Conservation (phyloP, 2,113 vertebrate species). For the Platichthys flesus region DNA sequence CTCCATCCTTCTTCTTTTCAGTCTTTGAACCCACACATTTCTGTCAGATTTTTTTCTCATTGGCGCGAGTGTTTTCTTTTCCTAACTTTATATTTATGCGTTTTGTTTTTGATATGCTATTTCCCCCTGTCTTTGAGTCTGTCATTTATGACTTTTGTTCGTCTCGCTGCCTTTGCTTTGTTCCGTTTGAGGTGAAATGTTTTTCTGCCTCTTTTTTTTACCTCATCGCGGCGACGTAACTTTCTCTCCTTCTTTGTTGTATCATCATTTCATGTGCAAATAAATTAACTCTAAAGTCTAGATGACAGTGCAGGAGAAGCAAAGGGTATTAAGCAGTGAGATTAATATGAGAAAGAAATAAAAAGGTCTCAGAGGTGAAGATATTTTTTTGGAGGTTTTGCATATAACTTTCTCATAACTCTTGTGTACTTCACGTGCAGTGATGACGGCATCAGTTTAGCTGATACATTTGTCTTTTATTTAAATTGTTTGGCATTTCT, state of each 20-base stretch:
- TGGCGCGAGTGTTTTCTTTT: conserved; percentile 29
- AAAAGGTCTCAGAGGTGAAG: neutral
- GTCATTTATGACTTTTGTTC: conserved; percentile 53
- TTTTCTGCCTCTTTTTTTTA: conserved; percentile 26
- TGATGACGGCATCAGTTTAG: too few relatives aligned
- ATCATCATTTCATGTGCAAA: conserved; percentile 32
- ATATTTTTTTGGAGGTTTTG: neutral
- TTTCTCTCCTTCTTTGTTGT: conserved; percentile 22
- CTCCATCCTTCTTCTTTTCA: neutral
- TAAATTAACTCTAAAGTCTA: conserved; percentile 40
- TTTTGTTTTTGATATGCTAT: conserved; percentile 32
- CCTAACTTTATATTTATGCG: conserved; percentile 37
- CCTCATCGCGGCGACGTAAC: conserved; percentile 11
- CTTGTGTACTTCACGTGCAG: too few relatives aligned
- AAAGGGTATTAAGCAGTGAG: neutral
- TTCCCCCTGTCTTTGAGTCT: conserved; percentile 25
- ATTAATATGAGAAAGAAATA: neutral
- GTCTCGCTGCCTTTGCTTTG: conserved; percentile 16
- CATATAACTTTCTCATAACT: too few relatives aligned
- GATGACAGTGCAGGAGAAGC: conserved; percentile 31
- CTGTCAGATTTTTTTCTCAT: conserved; percentile 28
- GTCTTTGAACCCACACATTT: conserved; percentile 17
- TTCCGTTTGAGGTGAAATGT: conserved; percentile 18
- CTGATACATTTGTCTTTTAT: too few relatives aligned
- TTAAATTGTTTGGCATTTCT: too few relatives aligned